Evolutionary conservation across 2,888 invertebrate genomes (phyloP).

Genomic region (Drosophila mulleri): DNA sequence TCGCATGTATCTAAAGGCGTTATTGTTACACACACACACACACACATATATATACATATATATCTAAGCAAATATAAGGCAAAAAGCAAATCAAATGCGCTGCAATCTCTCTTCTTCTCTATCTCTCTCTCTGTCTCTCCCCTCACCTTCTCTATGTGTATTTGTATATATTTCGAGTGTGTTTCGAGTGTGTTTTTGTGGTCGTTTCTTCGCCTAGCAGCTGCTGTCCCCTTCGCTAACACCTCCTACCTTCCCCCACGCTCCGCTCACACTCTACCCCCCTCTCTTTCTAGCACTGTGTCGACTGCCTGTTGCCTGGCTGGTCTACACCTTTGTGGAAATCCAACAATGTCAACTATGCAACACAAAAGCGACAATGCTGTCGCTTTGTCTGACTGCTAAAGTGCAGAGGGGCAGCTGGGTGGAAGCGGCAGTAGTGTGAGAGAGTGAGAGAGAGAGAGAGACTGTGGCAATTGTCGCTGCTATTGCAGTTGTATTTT

Average conservation of each 20-base stretch:
- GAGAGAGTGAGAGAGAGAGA: background rate
- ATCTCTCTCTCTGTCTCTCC: too few species aligned
- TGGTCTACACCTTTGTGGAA: slow-evolving; percentile 72
- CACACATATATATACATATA: background rate
- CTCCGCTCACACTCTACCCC: background rate
- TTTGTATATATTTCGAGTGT: slow-evolving; percentile 22
- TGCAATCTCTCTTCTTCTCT: slow-evolving; percentile 35
- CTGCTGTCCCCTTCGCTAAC: background rate
- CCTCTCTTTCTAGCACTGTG: background rate
- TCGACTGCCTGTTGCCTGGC: slow-evolving; percentile 55
- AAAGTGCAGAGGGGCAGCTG: slow-evolving; percentile 30
- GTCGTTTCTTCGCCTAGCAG: slow-evolving; percentile 29
- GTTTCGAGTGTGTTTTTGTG: slow-evolving; percentile 50
- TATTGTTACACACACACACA: slow-evolving; percentile 55
- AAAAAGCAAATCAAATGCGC: slow-evolving; percentile 76
- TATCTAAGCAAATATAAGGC: slow-evolving; percentile 63
- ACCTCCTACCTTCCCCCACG: background rate
- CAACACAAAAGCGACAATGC: slow-evolving; percentile 78
- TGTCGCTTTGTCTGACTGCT: slow-evolving; percentile 73
- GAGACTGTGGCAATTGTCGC: slow-evolving; percentile 7
- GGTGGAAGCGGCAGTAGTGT: background rate
- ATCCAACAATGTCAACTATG: slow-evolving; percentile 79
- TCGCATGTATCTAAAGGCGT: slow-evolving; percentile 73
- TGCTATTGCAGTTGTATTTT: slow-evolving; percentile 20
- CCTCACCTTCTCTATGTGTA: background rate